Conservation (phyloP, 1,140 invertebrate species). For the Lethrus apterus region DNA sequence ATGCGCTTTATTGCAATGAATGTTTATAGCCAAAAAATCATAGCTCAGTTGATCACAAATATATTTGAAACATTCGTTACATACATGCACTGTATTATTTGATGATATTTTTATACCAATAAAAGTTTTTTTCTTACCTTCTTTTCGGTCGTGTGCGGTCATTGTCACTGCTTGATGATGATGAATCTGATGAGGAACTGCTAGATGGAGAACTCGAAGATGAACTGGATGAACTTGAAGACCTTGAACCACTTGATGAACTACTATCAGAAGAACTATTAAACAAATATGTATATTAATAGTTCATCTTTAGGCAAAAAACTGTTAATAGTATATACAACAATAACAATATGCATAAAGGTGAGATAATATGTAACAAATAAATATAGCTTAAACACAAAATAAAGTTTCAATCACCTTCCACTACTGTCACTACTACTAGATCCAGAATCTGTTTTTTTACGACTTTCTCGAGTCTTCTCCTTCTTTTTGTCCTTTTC, state of each 20-base stretch:
- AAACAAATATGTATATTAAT: slow-evolving; percentile 26
- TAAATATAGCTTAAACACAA: no score
- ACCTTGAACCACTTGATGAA: slow-evolving; percentile 51
- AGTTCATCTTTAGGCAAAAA: slow-evolving; percentile 8
- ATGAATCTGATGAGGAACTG: slow-evolving; percentile 54
- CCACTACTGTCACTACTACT: slow-evolving; percentile 69
- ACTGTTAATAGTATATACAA: no score
- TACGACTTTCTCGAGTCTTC: slow-evolving; percentile 52
- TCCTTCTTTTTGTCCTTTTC: slow-evolving; percentile 66
- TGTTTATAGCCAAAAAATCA: no score
- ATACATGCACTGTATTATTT: no score
- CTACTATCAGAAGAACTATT: slow-evolving; percentile 69
- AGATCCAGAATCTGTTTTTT: slow-evolving; percentile 61
- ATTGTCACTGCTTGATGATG: slow-evolving; percentile 50
- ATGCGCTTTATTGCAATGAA: no score
- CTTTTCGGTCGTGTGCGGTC: slow-evolving; percentile 52
- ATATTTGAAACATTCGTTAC: no score
- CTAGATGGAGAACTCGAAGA: slow-evolving; percentile 68
- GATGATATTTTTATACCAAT: no score
- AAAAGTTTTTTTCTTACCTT: slow-evolving; percentile 43
- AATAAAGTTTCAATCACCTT: slow-evolving; percentile 47
- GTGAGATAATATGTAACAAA: no score
- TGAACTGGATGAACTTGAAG: slow-evolving; percentile 56
- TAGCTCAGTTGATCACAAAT: no score
- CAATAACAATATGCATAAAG: no score